Conservation (phyloP, 2,797 vertebrate species). For the Arctocebus calabarensis region DNA sequence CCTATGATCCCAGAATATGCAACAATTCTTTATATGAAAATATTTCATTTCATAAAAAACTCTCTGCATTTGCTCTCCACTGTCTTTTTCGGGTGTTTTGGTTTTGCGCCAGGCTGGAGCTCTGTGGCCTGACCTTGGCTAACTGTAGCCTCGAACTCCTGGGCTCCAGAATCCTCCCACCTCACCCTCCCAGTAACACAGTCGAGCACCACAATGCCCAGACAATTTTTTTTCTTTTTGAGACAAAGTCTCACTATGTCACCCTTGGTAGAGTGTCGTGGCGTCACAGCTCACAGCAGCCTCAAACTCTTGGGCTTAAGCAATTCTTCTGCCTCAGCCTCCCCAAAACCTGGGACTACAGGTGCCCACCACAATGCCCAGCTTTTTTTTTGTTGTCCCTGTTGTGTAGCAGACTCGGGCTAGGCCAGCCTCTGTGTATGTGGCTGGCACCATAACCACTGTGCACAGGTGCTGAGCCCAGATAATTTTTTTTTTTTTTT, state of each 20-base stretch:
- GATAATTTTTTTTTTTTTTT: not conserved
- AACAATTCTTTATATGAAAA: slow-evolving; percentile 17
- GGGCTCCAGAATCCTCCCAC: not conserved
- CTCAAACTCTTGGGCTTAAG: no score
- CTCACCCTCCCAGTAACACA: not conserved
- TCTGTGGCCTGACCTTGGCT: not conserved
- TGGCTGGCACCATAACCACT: no score
- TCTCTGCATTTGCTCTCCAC: not conserved
- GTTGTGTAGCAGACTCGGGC: no score
- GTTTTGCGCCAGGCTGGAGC: not conserved
- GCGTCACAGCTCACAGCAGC: no score
- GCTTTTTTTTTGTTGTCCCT: no score
- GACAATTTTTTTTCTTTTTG: not conserved
- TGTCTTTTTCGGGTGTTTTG: not conserved
- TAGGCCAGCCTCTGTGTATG: no score
- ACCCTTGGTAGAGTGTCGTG: no score
- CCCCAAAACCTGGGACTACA: no score
- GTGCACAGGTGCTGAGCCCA: not conserved
- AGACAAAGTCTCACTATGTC: not conserved
- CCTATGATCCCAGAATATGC: slow-evolving; percentile 26
- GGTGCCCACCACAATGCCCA: no score
- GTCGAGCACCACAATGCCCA: not conserved
- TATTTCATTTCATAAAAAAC: slow-evolving; percentile 33
- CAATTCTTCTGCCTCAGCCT: no score
- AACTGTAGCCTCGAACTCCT: not conserved